These are phyloP conservation scores for Pristionchus exspectatus DNA, from an alignment of 2,888 invertebrate genomes.

Conservation along the genomic window DNA sequence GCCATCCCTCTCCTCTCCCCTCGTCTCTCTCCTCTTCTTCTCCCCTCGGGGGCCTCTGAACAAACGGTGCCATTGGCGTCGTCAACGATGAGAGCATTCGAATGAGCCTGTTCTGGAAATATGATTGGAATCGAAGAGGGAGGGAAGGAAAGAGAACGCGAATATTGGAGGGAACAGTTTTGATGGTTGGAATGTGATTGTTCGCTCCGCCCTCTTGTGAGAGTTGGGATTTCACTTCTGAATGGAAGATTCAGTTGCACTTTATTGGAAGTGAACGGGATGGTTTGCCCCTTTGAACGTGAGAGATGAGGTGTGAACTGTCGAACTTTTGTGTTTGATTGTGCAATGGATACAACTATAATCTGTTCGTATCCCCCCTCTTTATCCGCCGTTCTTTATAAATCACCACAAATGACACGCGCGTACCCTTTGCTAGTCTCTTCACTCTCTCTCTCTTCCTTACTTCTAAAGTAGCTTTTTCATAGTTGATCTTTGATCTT, in stretches of 20 bases:
- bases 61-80: conserved; percentile 37
- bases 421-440: background rate
- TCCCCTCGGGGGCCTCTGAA: conserved; percentile 12
- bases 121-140: background rate
- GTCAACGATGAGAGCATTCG: background rate
- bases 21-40: background rate
- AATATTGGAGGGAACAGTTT: conserved; percentile 28
- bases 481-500: background rate
- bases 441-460: background rate
- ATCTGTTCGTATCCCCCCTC: background rate
- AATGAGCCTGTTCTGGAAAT: background rate
- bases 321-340: conserved; percentile 13
- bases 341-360: conserved; percentile 6
- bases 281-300: conserved; percentile 6
- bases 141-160: conserved; percentile 20
- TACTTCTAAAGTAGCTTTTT: background rate
- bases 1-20: background rate
- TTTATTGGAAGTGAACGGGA: background rate
- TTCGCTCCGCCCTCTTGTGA: background rate
- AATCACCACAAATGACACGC: background rate
- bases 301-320: conserved; percentile 3
- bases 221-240: background rate
- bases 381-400: background rate
- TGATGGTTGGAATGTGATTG: background rate
- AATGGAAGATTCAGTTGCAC: background rate